Evolutionary conservation across 2,888 invertebrate species (phyloP).

Genomic region (Glyphotaelius pellucidus): DNA sequence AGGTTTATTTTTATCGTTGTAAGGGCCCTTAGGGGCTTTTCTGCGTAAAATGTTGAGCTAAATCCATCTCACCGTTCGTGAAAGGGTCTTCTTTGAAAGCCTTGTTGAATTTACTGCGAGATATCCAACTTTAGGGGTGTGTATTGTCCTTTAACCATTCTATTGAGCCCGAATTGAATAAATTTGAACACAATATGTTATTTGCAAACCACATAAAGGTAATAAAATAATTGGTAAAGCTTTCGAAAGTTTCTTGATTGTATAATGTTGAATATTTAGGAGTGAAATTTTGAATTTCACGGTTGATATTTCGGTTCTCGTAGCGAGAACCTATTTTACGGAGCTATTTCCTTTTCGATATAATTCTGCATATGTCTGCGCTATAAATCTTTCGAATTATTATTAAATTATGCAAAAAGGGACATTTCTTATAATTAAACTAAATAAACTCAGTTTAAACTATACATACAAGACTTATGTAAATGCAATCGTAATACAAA

Average conservation of each 20-base stretch:
- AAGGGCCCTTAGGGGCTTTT: background rate
- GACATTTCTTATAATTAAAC: no score
- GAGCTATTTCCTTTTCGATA: background rate
- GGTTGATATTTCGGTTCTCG: background rate
- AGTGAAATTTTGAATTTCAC: background rate
- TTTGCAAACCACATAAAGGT: background rate
- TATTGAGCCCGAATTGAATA: background rate
- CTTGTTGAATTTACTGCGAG: constrained; percentile 2
- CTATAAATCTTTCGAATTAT: background rate
- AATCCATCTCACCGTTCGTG: constrained; percentile 2
- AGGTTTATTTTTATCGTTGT: background rate
- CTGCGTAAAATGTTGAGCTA: background rate
- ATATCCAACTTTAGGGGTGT: background rate
- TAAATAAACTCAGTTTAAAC: no score
- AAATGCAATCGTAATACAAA: no score
- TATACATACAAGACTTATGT: no score
- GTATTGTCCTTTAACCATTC: constrained; percentile 2
- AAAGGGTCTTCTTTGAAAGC: background rate
- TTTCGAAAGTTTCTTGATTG: background rate
- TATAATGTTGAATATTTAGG: background rate
- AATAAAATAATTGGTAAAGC: background rate
- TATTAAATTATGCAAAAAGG: no score
- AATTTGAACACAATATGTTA: background rate
- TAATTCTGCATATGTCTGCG: background rate
- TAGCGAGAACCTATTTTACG: no score